A percentile compares a stretch with the other conserved stretches of the same genome.
Conservation (phyloP, 1,140 invertebrate genomes). For the Protaetia brevitarsis region DNA sequence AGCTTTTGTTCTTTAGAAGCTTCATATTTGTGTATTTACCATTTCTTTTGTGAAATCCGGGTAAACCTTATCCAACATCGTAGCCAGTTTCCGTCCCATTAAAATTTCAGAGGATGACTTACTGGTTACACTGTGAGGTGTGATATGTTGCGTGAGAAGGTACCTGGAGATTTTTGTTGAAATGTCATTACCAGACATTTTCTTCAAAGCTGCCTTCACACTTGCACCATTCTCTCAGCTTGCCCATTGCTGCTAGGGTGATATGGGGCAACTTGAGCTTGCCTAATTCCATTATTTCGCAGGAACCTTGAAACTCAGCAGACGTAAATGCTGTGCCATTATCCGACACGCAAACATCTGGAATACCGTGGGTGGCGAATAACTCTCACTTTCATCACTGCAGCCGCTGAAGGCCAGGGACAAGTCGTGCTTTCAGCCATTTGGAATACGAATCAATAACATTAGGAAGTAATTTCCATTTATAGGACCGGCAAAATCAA, state of each 20-base stretch:
- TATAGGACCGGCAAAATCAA: constrained; percentile 51
- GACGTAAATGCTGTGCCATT: constrained; percentile 47
- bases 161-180: neutral
- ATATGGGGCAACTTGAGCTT: neutral
- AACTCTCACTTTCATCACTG: constrained; percentile 33
- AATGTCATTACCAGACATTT: too few relatives aligned
- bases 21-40: neutral
- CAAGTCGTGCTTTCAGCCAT: constrained; percentile 43
- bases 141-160: neutral
- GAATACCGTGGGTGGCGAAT: constrained; percentile 43
- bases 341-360: constrained; percentile 44
- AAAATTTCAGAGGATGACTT: too few relatives aligned
- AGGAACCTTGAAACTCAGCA: constrained; percentile 43
- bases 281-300: neutral
- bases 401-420: constrained; percentile 20
- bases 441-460: constrained; percentile 52
- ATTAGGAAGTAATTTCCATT: constrained; percentile 45
- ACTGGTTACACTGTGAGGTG: neutral
- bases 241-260: neutral
- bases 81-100: neutral
- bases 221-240: constrained; percentile 14
- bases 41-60: neutral
- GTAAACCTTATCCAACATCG: neutral
- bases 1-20: neutral
- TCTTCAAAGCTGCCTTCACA: too few relatives aligned